A percentile compares a stretch with the other conserved stretches of the same genome.
phyloP scores from a whole-genome alignment of 23 tunicate species.

The Oikopleura albicans region DNA sequence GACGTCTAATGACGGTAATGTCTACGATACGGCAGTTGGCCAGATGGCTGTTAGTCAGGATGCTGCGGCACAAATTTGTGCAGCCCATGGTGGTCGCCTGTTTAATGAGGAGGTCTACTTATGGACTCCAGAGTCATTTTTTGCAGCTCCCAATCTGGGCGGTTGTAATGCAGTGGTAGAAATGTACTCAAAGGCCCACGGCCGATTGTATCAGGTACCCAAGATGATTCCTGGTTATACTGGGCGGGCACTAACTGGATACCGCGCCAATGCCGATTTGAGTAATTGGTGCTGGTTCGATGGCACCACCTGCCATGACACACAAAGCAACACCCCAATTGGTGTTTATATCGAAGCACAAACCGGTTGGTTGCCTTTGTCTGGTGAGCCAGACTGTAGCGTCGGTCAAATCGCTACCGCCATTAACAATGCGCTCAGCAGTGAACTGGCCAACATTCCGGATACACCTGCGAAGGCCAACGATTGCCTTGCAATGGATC shows the following conservation, averaged over 20 bases:
- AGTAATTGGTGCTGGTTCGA: not conserved
- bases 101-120: not conserved
- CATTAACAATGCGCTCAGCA: not conserved
- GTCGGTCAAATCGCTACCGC: not conserved
- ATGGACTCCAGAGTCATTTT: not conserved
- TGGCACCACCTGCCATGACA: not conserved
- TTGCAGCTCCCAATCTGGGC: not conserved
- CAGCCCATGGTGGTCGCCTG: not conserved
- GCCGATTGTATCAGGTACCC: not conserved
- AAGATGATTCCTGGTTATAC: not conserved
- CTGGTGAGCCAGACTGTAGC: constrained; percentile 3
- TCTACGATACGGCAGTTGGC: not conserved
- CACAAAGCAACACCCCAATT: not conserved
- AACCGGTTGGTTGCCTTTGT: not conserved
- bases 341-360: not conserved
- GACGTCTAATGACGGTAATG: not conserved
- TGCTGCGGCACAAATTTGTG: not conserved
- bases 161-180: not conserved
- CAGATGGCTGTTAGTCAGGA: not conserved
- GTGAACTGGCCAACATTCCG: not conserved
- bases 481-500: not conserved
- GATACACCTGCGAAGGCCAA: not conserved
- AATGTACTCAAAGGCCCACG: not conserved
- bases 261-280: not conserved
- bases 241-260: not conserved